These are phyloP conservation scores for Lateolabrax maculatus DNA, from an alignment of 2,797 vertebrate genomes.

Conservation along the genomic window DNA sequence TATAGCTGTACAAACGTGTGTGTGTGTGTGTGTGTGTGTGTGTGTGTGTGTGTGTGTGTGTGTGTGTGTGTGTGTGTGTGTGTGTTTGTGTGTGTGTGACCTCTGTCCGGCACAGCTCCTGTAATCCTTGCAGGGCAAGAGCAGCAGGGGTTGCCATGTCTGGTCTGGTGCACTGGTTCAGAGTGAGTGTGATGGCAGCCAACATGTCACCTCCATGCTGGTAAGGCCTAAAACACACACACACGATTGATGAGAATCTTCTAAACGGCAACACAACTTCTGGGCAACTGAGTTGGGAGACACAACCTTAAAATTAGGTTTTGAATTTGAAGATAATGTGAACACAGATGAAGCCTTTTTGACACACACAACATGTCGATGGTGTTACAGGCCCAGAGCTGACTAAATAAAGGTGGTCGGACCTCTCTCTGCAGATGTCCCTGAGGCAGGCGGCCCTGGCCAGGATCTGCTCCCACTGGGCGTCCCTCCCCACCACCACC, in stretches of 20 bases:
- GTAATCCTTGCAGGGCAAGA: conserved; percentile 92
- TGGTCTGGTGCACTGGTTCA: conserved; percentile 89
- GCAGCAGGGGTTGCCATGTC: conserved; percentile 92
- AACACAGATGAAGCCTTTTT: neutral
- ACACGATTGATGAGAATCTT: neutral
- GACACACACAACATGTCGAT: neutral
- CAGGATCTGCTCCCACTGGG: conserved; percentile 93
- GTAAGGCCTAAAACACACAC: conserved; percentile 87
- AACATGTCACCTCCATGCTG: conserved; percentile 98
- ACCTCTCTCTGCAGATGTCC: conserved; percentile 95
- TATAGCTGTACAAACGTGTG: too few species aligned
- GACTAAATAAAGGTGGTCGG: conserved; percentile 22
- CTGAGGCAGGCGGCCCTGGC: conserved; percentile 92
- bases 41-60: neutral
- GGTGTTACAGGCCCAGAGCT: too few species aligned
- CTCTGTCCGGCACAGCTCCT: conserved; percentile 94
- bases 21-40: neutral
- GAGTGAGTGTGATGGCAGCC: conserved; percentile 89
- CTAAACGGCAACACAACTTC: neutral
- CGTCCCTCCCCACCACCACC: conserved; percentile 86
- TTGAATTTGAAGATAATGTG: neutral
- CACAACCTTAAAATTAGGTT: neutral
- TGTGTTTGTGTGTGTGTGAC: conserved; percentile 69
- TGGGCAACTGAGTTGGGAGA: neutral
- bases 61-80: conserved; percentile 15